Evolutionary conservation across 2,888 invertebrate species (phyloP), one percentile per base, ranked within the genome.

Genomic region (Ametastegia equiseti): DNA sequence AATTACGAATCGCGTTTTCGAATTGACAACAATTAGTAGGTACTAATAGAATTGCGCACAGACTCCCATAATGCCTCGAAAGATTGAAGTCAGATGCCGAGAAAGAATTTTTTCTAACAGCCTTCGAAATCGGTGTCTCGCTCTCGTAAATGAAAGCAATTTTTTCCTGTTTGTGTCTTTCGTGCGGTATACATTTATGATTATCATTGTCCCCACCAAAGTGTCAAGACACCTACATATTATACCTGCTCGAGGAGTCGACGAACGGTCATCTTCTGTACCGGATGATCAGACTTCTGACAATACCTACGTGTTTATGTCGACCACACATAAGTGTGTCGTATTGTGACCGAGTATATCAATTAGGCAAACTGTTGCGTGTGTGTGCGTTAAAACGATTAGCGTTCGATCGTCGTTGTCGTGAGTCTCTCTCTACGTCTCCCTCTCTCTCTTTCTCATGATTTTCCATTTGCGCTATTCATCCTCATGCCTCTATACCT

Each of bases 251-350:
- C 36, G 13, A 13, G 36, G 33, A 63, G 42, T 79, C 78, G 78
- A 79, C 82, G 82, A 82, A 83, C 81, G 80, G 82, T 82, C 81
- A 83, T 83, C 81, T 82, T 80, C 82, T 80, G 80, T 67, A 73
- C n/a, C n/a, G 82, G 33, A 69, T 36, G n/a, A 50, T 71, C 60
- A 54, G 23, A 81, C 78, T 36, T 63, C 39, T n/a, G 7, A n/a
- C 63, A 45, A 13, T 23, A 47, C 23, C 13, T 19, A 39, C 36
- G 30, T 47, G 60, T 57, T 67, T 54, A 69, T 33, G 71, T 67
- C 75, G 71, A 81, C 71, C 19, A 45, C 73, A 79, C 81, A 78
- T 54, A 71, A 27, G 13, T 30, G 11, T 30, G 15, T 3, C 27
- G 13, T 1, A 67, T 60, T 33, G 82, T 82, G 79, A 67, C 82